Conservation (phyloP, 2,113 vertebrate genomes). For the Dipodomys ordii region DNA sequence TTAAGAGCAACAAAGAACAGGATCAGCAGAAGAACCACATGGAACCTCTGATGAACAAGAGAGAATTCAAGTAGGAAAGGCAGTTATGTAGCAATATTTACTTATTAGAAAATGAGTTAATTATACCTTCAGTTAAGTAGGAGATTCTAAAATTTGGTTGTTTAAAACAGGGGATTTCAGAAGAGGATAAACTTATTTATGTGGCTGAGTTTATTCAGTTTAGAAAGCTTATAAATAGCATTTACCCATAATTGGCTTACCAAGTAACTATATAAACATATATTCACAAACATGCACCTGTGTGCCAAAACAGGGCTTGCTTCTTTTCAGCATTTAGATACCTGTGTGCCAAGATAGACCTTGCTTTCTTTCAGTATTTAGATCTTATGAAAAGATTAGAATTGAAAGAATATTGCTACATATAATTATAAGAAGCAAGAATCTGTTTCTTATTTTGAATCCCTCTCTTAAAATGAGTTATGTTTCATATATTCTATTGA, state of each 20-base stretch:
- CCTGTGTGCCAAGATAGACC: background rate
- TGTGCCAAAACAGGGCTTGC: slow-evolving; percentile 34
- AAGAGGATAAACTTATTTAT: background rate
- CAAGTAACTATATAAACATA: slow-evolving; percentile 34
- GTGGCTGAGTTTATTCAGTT: slow-evolving; percentile 11
- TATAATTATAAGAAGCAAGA: slow-evolving; percentile 13
- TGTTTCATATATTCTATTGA: background rate
- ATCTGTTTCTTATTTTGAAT: background rate
- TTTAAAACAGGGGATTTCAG: slow-evolving; percentile 42
- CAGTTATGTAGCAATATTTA: background rate
- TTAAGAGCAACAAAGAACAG: background rate
- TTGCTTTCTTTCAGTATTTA: slow-evolving; percentile 45
- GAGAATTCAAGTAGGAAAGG: background rate
- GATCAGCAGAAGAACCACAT: fast-evolving
- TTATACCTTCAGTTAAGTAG: background rate
- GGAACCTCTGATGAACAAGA: background rate
- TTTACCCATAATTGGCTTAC: slow-evolving; percentile 60
- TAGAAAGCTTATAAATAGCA: slow-evolving; percentile 42
- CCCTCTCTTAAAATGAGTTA: background rate
- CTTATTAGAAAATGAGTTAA: background rate
- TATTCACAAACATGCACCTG: slow-evolving; percentile 38
- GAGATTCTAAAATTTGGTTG: background rate
- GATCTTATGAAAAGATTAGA: slow-evolving; percentile 28
- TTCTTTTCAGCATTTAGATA: slow-evolving; percentile 30
- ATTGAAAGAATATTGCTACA: background rate